Base-by-base conservation (phyloP, 2,888 invertebrate genomes). In the Coremacera marginata region DNA sequence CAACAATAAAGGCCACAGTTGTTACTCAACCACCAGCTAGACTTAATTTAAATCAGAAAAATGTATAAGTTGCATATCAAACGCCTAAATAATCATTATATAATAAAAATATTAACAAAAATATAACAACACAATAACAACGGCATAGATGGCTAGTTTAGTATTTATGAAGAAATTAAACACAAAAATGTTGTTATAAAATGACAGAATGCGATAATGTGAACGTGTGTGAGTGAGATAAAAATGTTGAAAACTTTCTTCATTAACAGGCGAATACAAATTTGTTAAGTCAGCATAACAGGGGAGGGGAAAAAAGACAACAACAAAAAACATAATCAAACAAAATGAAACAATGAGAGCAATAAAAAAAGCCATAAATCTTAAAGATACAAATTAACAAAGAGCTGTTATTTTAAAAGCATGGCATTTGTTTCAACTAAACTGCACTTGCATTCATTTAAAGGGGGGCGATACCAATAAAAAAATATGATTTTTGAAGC, bases 241-340 rank as follows among this genome's bases (percentile, higher is more conserved):
- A 22, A 22, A 11, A 22, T 57, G 25, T 14, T 14, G 22, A 60
- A 27, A 60, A 60, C 57, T 60, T 60, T 60, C 57, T 60, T 60
- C 57, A 60, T 60, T 60, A 60, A 27, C 57, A 27, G 14, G 27
- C 14, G 57, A 27, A 22, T 22, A 60, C 57, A 27, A 60, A 60
- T 60, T 60, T 27, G 57, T 60, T 60, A 60, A 60, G 11, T 25
- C 57, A 60, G 57, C 25, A 60, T 60, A 25, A 60, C 37, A 37
- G 14, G 8, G 8, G 7, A 44, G 11, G 2, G 1, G 11, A 44
- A 44, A 44, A 11, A 44, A 11, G 11, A 44, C 44, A 44, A 44
- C 2, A 44, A 44, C 44, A 44, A 44, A 44, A 44, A 44, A 14
- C 44, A 44, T 7, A 44, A 44, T 44, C 0, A 44, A 44, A 44